These are phyloP conservation scores for Colossoma macropomum DNA, from an alignment of 2,113 vertebrate genomes.

Conservation along the genomic window DNA sequence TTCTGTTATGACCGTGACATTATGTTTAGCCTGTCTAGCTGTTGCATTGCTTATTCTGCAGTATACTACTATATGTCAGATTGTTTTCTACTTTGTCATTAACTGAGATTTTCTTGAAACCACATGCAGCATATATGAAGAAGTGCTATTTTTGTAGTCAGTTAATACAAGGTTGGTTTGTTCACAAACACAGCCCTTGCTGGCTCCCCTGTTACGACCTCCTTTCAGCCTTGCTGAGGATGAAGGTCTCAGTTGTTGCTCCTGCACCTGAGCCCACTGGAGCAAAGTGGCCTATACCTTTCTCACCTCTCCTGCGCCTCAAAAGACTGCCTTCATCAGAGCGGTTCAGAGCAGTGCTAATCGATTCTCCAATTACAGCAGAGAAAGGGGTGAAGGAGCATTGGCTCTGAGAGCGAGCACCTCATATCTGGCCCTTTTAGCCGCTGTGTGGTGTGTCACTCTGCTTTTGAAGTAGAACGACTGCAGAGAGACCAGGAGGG, in stretches of 20 bases:
- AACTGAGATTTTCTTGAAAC: background rate
- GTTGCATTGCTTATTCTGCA: no score
- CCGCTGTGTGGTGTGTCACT: slow-evolving; percentile 75
- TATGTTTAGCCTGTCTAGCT: no score
- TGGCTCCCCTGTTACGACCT: background rate
- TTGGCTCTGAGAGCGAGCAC: slow-evolving; percentile 50
- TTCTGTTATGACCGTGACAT: no score
- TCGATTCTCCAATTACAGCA: slow-evolving; percentile 74
- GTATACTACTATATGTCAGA: background rate
- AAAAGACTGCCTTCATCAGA: slow-evolving; percentile 62
- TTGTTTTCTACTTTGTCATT: background rate
- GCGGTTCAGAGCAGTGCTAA: slow-evolving; percentile 73
- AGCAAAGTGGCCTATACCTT: slow-evolving; percentile 48
- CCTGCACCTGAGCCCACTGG: slow-evolving; percentile 53
- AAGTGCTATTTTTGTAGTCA: background rate
- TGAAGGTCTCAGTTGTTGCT: slow-evolving; percentile 42
- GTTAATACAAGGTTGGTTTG: background rate
- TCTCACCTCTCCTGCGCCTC: slow-evolving; percentile 43
- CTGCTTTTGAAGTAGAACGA: slow-evolving; percentile 78
- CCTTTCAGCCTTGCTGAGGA: slow-evolving; percentile 10
- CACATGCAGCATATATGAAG: background rate
- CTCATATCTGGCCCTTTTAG: slow-evolving; percentile 72
- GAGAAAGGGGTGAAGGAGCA: slow-evolving; percentile 57
- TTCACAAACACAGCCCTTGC: background rate
- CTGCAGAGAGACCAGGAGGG: slow-evolving; percentile 65